Base-by-base conservation (phyloP, 2,797 vertebrate genomes). In the Cossypha caffra region DNA sequence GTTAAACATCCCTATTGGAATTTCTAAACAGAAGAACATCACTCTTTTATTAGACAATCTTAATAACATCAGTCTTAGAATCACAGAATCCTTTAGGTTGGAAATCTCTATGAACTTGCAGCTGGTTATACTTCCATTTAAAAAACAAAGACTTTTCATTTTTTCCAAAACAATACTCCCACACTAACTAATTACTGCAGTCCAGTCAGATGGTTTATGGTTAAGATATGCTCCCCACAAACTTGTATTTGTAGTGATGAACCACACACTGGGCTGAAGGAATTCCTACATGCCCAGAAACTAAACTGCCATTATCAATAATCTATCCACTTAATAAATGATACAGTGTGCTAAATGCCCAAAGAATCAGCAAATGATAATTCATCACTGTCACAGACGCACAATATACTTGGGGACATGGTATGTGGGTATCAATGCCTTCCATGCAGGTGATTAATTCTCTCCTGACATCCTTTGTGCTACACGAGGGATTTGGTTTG, bases 361-460 rank as follows among this genome's bases (percentile, higher is more conserved):
- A n/a, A 59, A 74, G 93, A 89, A 83, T 48, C 57, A 52, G 55
- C 54, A 62, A 31, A 54, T 66, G 79, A 86, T 88, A 93, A 93
- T 96, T 88, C 58, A 88, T 96, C 95, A 96, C 82, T 95, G 95
- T 88, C 95, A 96, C 58, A 81, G 69, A 64, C 73, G 66, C 87
- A 96, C 94, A 97, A 95, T 93, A 51, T 78, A 51, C 79, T 81
- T 16, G 26, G 54, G 72, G 73, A 61, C 48, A 17, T 8, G 82
- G 88, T 81, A 93, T 91, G 88, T 68, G 83, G 85, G 31, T 72
- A 94, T 90, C 96, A 96, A 96, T 88, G 93, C 82, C 58, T 90
- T 90, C 76, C n/a, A 4, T 23, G 58, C 85, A 96, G 89, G 89
- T 95, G 93, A 96, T 96, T 88, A 96, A 95, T 96, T 91, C 89